Evolutionary conservation across 2,797 vertebrate species (phyloP), one percentile per base, ranked within the genome.

Genomic region (Spinus olivaceus): DNA sequence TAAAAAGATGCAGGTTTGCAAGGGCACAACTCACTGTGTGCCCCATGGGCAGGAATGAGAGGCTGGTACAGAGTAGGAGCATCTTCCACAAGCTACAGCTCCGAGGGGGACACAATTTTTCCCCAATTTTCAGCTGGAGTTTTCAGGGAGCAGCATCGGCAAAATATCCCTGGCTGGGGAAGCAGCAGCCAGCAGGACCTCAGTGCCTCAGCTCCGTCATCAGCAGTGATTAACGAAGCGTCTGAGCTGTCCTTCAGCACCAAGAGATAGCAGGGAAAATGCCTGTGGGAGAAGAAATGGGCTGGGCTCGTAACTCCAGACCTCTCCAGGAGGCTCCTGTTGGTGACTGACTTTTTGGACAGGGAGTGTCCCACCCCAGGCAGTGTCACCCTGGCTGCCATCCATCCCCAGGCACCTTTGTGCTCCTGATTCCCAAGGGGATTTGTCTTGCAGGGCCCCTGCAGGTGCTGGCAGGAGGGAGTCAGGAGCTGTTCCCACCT

Each of bases 91-190:
- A 14, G 15, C 28, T 77, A 18, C 1, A 3, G 0, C 14, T 42
- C 54, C 0, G 0, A 61, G 35, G 8, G 25, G 14, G 1, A 33
- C 0, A 2, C 1, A 2, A 12, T 15, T 66, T 47, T 16, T 17
- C 9, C 64, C 20, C 76, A 16, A 18, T 50, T 74, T 87, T 81
- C 3, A 3, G n/a, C 16, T 63, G 80, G 21, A 59, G 19, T 20
- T 88, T 83, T 59, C 1, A 2, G 65, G 65, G 46, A 78, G 23
- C 24, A 64, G 28, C 1, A 0, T 20, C 4, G 14, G 27, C 22
- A 47, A 70, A 72, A 57, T 5, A 24, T 24, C 16, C 46, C 30
- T 2, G 4, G 5, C 54, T 35, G 24, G n/a, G 39, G 25, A 71
- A 77, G 53, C 12, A 2, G 44, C 67, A 51, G 71, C 2, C 2